A percentile compares a stretch with the other conserved stretches of the same genome.
Evolutionary conservation across 2,888 invertebrate genomes (phyloP).

Genomic region (Acrobasis suavella): DNA sequence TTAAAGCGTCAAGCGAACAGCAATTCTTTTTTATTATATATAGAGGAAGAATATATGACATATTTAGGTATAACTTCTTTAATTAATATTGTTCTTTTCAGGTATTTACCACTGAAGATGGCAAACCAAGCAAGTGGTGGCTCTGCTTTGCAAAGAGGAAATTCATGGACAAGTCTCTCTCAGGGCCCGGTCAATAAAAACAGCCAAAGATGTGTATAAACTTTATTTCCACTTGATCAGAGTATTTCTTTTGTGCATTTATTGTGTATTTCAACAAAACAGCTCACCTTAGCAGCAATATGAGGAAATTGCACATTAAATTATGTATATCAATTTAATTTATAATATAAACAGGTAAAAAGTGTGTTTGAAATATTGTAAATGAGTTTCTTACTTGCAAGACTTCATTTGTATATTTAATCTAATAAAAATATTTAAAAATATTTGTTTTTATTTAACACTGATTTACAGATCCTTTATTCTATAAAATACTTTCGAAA

Average conservation of each 20-base stretch:
- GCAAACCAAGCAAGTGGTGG: conserved; percentile 99
- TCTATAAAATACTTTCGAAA: neutral
- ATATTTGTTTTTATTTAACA: neutral
- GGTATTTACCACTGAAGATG: conserved; percentile 93
- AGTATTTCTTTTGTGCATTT: conserved; percentile 32
- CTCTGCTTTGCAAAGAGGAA: conserved; percentile 99
- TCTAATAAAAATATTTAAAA: conserved; percentile 5
- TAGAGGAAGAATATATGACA: too few species aligned
- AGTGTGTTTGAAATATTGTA: neutral
- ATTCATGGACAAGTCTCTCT: conserved; percentile 99
- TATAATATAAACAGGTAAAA: neutral
- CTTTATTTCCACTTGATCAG: conserved; percentile 22
- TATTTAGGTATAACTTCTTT: neutral
- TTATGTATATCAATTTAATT: neutral
- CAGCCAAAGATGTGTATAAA: conserved; percentile 22
- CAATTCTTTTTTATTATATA: too few species aligned
- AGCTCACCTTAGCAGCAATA: neutral
- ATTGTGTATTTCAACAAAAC: conserved; percentile 25
- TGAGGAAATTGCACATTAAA: neutral
- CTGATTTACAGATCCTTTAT: neutral
- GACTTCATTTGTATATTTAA: conserved; percentile 7
- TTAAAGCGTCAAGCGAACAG: too few species aligned
- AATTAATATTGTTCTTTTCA: conserved; percentile 35
- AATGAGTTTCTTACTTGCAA: neutral
- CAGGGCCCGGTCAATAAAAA: conserved; percentile 91